A percentile compares a stretch with the other conserved stretches of the same genome.
Evolutionary conservation across 1,140 invertebrate species (phyloP).

Genomic region (Trachymyrmex septentrionalis): DNA sequence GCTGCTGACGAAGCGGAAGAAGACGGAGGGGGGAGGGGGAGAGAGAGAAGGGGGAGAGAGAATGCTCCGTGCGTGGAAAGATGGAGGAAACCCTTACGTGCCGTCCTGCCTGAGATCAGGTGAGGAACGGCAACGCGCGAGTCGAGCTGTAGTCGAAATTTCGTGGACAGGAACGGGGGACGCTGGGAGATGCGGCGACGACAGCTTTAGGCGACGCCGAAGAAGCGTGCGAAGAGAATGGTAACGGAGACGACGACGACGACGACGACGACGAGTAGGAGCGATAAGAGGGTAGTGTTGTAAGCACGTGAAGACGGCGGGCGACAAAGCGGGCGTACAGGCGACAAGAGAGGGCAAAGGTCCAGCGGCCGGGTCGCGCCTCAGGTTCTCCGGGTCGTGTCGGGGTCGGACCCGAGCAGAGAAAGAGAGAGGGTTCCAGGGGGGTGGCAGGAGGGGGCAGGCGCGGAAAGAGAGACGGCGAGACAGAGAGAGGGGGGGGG

Average conservation of each 20-base stretch:
- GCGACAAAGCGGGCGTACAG: conserved; percentile 71
- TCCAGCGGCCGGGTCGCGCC: conserved; percentile 9
- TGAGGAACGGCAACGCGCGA: conserved; percentile 42
- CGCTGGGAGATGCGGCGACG: neutral
- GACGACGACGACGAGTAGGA: conserved; percentile 8
- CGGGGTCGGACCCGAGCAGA: no score
- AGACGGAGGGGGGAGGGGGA: conserved; percentile 33
- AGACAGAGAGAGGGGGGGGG: conserved; percentile 68
- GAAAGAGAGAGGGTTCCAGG: no score
- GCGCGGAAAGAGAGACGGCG: neutral
- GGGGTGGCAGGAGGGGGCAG: no score
- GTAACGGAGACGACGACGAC: conserved; percentile 31
- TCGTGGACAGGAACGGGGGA: neutral
- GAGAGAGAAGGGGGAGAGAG: conserved; percentile 42
- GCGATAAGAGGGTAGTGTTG: conserved; percentile 26
- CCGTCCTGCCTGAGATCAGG: conserved; percentile 28
- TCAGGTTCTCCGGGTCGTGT: no score
- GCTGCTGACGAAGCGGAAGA: conserved; percentile 27
- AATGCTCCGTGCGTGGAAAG: conserved; percentile 58
- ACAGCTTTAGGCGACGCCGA: conserved; percentile 9
- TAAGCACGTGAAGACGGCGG: conserved; percentile 68
- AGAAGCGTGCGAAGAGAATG: conserved; percentile 28
- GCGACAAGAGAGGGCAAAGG: conserved; percentile 63
- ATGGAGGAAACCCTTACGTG: conserved; percentile 60
- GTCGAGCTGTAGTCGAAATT: conserved; percentile 36